Evolutionary conservation across 2,797 vertebrate species (phyloP).

Genomic region (Tenualosa ilisha): DNA sequence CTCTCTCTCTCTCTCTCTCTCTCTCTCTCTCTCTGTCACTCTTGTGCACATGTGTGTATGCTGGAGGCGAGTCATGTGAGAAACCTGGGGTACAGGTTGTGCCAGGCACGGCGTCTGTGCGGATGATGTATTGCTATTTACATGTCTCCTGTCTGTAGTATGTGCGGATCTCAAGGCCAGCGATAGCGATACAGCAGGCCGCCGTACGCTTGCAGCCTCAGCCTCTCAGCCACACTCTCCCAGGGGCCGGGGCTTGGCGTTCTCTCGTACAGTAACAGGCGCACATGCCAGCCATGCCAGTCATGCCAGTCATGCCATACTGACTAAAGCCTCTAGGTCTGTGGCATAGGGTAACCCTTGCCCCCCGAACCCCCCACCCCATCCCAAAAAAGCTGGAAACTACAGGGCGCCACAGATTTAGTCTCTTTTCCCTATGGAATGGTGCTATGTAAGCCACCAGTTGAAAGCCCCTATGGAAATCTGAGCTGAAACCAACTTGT

Average conservation of each 20-base stretch:
- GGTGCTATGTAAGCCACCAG: no score
- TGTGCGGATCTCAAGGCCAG: not conserved
- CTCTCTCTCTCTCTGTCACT: conserved; percentile 33
- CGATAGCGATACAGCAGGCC: not conserved
- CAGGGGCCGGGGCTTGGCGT: no score
- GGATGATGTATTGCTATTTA: conserved; percentile 26
- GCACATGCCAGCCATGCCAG: not conserved
- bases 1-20: not conserved
- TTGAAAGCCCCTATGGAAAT: no score
- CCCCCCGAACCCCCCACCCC: no score
- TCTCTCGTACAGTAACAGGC: not conserved
- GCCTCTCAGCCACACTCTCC: not conserved
- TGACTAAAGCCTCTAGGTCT: not conserved
- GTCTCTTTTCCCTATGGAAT: no score
- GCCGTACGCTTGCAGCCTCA: no score
- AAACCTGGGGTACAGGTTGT: conserved; percentile 6
- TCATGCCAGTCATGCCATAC: not conserved
- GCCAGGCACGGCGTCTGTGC: not conserved
- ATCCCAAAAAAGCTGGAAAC: no score
- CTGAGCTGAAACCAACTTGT: no score
- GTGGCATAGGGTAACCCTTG: no score
- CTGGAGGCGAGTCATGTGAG: not conserved
- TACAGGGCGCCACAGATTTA: no score
- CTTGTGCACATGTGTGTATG: not conserved
- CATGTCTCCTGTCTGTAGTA: not conserved